Evolutionary conservation across 2,888 invertebrate species (phyloP), one percentile per base, ranked within the genome.

Genomic region (Corbicula japonica): DNA sequence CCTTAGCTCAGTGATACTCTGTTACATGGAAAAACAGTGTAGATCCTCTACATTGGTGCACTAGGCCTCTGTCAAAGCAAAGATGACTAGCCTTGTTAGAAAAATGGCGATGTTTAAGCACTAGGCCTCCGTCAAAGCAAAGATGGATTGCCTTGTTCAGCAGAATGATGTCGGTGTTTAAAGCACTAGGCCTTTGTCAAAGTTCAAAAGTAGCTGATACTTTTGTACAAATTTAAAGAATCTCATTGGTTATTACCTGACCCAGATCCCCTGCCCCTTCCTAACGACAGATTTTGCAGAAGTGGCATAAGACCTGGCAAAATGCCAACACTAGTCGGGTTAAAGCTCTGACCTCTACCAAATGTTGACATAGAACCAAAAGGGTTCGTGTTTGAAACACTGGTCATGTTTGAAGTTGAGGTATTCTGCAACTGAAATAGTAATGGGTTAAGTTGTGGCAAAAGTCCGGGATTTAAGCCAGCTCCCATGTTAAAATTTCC

Each of bases 271-370:
- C 62, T 52, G 15, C 60, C 46, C 1, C 83, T 58, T 0, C 83
- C 83, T 15, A 70, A 50, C 12, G 69, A 38, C 12, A 83, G 54
- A 61, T 83, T 76, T 52, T 83, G 78, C 1, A 83, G 23, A 15
- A 79, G 41, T 12, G 83, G 83, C 48, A 78, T 28, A 3, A 83
- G 44, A 8, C 83, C 78, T 12, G 83, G 83, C 21, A 83, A 38
- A 46, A 79, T 61, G 2, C 76, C 76, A 34, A 50, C 46, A 62
- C 41, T 68, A 23, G n/a, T 35, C 0, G 61, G 41, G 5, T 56
- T 35, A 26, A 82, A n/a, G 12, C 54, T 26, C 38, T 79, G 79
- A 28, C 83, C 83, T 38, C 83, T 50, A 10, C 83, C 83, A 15
- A 75, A 2, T 48, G 66, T 23, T 34, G 68, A 65, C 58, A 71